Evolutionary conservation across 2,113 vertebrate species (phyloP).

Genomic region (Ciconia maguari): DNA sequence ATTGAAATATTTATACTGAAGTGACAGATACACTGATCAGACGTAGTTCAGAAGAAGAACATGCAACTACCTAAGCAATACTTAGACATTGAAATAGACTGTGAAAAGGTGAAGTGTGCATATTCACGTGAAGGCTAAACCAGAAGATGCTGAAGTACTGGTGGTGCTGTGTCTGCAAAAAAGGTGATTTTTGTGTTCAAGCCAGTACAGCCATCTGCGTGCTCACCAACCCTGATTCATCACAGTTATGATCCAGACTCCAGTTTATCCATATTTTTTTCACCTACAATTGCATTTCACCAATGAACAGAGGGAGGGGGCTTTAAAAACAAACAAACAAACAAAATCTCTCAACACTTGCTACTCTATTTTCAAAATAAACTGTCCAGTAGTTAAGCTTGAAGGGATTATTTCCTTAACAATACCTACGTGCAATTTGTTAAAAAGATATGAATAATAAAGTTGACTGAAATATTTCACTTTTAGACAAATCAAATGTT

Average conservation of each 20-base stretch:
- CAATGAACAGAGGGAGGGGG: not conserved
- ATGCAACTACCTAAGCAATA: not conserved
- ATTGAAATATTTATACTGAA: not conserved
- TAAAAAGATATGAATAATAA: not conserved
- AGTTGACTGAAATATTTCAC: not conserved
- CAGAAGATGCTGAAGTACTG: not conserved
- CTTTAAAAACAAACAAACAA: not conserved
- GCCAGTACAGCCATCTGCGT: not conserved
- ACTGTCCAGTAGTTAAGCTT: not conserved
- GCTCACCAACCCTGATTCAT: not conserved
- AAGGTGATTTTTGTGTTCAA: not conserved
- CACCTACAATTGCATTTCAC: not conserved
- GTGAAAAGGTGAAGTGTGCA: not conserved
- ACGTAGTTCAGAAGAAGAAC: accelerated
- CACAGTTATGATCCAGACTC: not conserved
- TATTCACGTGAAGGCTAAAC: not conserved
- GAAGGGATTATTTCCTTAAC: not conserved
- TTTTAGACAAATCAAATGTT: not conserved
- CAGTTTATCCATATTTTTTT: not conserved
- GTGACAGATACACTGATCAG: not conserved
- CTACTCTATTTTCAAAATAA: not conserved
- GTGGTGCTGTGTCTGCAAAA: not conserved
- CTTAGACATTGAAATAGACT: not conserved
- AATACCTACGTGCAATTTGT: not conserved
- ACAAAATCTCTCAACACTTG: not conserved